A percentile compares a stretch with the other conserved stretches of the same genome.
Conservation (phyloP, 2,888 invertebrate genomes). For the Orthosia gothica region DNA sequence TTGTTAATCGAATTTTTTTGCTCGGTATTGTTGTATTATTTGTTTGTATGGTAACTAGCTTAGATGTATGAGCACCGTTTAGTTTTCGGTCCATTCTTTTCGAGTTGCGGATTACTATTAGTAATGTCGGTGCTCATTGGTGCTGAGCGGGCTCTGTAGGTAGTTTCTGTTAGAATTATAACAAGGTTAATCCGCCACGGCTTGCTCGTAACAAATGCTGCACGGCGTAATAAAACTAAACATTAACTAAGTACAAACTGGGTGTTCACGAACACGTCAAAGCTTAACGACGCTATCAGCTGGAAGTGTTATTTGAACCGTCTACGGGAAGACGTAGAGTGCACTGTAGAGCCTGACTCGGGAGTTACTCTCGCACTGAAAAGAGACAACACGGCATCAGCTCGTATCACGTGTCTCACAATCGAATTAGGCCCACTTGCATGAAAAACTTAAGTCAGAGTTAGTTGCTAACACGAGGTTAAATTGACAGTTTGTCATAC, state of each 20-base stretch:
- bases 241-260: slow-evolving; percentile 80
- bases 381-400: slow-evolving; percentile 54
- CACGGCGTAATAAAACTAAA: slow-evolving; percentile 78
- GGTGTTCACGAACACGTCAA: slow-evolving; percentile 78
- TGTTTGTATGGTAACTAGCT: slow-evolving; percentile 30
- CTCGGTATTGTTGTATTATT: slow-evolving; percentile 29
- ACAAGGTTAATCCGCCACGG: slow-evolving; percentile 59
- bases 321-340: slow-evolving; percentile 72
- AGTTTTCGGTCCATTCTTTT: slow-evolving; percentile 52
- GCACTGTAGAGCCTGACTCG: slow-evolving; percentile 67
- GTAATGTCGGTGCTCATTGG: slow-evolving; percentile 66
- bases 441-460: too few species aligned
- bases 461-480: too few species aligned
- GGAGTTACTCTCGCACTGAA: slow-evolving; percentile 58
- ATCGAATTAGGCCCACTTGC: neutral
- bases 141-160: slow-evolving; percentile 61
- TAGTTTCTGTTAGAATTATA: slow-evolving; percentile 66
- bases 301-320: slow-evolving; percentile 80
- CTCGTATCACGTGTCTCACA: slow-evolving; percentile 39
- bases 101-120: slow-evolving; percentile 59
- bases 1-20: slow-evolving; percentile 35
- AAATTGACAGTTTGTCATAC: too few species aligned
- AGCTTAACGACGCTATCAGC: slow-evolving; percentile 80
- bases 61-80: slow-evolving; percentile 48
- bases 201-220: slow-evolving; percentile 70